Base-by-base conservation (phyloP, 2,797 vertebrate species). In the Thaleichthys pacificus region DNA sequence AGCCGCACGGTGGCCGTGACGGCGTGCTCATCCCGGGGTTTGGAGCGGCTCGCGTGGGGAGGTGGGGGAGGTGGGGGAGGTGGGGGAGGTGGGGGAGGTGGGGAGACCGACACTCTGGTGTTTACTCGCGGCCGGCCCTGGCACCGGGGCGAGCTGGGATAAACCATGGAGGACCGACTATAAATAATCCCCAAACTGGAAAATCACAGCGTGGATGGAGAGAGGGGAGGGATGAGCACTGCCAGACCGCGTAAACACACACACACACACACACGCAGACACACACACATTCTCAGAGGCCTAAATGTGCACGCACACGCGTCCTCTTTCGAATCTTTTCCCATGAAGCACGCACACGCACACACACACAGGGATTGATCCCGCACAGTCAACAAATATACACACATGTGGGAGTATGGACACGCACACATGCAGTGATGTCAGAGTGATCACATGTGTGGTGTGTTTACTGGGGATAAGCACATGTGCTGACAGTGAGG, bases 381-480 rank as follows among this genome's bases (percentile, higher is more conserved):
- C 79, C 75, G 82, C 81, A 86, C 87, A 89, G 82, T 87, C 61
- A 42, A 69, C 35, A 57, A 17, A 57, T 5, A 38, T 9, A 68
- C 17, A 26, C 35, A 30, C 60, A 49, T 32, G n/a, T 35, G 32
- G 32, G 5, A 35, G 32, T 35, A 6, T 6, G 21, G 57, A 42
- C 30, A 28, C 21, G 64, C 66, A 70, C 61, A 64, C 22, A 60
- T 35, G 19, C 63, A 0, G 76, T 86, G 86, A 90, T 86, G 83
- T 89, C 86, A 88, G 79, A 73, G 63, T 11, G 9, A 82, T 77
- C 85, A 84, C 88, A 89, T 82, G 85, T 90, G 86, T 81, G 87
- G 70, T 24, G 68, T 85, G 86, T 90, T 90, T 88, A 87, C 26
- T 85, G 77, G 75, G 75, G 76, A 70, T 38, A 69, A 84, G 80